Evolutionary conservation across 2,797 vertebrate genomes (phyloP).

Genomic region (Characodon lateralis): DNA sequence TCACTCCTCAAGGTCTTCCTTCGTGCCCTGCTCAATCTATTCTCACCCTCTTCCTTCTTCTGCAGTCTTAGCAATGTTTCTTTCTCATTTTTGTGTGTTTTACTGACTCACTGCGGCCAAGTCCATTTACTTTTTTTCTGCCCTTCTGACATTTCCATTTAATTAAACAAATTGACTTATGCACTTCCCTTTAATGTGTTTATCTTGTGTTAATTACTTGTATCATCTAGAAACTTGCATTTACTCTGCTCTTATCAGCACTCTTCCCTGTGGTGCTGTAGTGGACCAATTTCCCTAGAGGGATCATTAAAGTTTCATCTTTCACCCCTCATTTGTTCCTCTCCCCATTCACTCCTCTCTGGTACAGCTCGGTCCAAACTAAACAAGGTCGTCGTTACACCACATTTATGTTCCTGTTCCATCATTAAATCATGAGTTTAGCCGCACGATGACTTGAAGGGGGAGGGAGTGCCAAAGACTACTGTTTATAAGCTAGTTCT

Average conservation of each 20-base stretch:
- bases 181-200: conserved; percentile 38
- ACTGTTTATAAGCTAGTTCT: conserved; percentile 32
- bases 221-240: conserved; percentile 44
- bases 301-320: conserved; percentile 80
- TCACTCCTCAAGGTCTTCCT: conserved; percentile 40
- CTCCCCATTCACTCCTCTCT: conserved; percentile 61
- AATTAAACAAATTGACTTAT: conserved; percentile 16
- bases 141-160: conserved; percentile 11
- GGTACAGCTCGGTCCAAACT: conserved; percentile 65
- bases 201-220: conserved; percentile 54
- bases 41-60: conserved; percentile 40
- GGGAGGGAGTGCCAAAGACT: conserved; percentile 33
- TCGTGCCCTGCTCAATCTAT: conserved; percentile 54
- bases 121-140: conserved; percentile 1
- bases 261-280: conserved; percentile 45
- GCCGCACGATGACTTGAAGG: conserved; percentile 29
- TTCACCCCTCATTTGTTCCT: conserved; percentile 73
- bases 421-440: conserved; percentile 56
- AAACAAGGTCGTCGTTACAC: conserved; percentile 65
- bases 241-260: conserved; percentile 54
- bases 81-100: conserved; percentile 49
- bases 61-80: conserved; percentile 27
- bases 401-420: conserved; percentile 49
- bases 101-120: conserved; percentile 26
- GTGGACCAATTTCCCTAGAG: conserved; percentile 71